Evolutionary conservation across 2,888 invertebrate genomes (phyloP).

Genomic region (Diarsia brunnea): DNA sequence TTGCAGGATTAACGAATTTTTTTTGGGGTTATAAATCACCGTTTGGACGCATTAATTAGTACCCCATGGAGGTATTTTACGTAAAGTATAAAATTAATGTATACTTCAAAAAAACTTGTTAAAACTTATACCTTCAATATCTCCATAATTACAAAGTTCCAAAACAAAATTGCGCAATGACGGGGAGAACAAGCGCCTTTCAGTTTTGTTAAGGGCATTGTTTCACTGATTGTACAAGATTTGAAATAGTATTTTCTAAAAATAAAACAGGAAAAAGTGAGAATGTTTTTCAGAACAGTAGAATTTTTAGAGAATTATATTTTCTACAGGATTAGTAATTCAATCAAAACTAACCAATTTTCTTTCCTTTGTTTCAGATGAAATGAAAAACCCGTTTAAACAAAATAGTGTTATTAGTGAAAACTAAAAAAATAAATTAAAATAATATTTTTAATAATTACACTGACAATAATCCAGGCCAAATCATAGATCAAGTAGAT

Average conservation of each 20-base stretch:
- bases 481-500: slow-evolving; percentile 52
- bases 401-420: slow-evolving; percentile 33
- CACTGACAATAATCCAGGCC: slow-evolving; percentile 65
- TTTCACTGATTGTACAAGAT: background rate
- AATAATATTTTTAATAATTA: slow-evolving; percentile 21
- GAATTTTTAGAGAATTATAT: too few relatives aligned
- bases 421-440: slow-evolving; percentile 50
- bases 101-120: too few relatives aligned
- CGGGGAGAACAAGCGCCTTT: too few relatives aligned
- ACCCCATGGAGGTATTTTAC: background rate
- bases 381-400: slow-evolving; percentile 64
- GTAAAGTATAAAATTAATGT: too few relatives aligned
- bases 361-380: slow-evolving; percentile 82
- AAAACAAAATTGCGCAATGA: too few relatives aligned
- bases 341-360: slow-evolving; percentile 5
- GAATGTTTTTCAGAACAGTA: background rate
- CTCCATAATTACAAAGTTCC: too few relatives aligned
- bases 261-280: background rate
- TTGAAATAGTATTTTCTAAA: background rate
- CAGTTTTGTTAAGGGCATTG: background rate
- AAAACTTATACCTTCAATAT: too few relatives aligned
- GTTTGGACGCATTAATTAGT: background rate
- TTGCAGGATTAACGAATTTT: background rate
- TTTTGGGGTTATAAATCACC: background rate
- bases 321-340: background rate